Base-by-base conservation (phyloP, 1,140 invertebrate species). In the Dermatophagoides farinae region DNA sequence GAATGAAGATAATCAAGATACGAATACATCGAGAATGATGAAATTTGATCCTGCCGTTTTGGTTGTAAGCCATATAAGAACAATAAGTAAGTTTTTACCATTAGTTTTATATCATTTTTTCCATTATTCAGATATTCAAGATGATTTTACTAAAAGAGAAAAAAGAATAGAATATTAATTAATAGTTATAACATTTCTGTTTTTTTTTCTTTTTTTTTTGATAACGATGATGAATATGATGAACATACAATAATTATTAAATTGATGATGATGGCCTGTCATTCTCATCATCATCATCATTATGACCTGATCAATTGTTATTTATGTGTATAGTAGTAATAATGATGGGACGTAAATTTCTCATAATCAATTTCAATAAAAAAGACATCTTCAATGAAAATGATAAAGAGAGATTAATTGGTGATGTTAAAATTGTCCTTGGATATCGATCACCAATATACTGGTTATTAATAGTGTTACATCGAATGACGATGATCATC, bases 1-100 rank as follows among this genome's bases (percentile, higher is more conserved):
- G 53, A 55, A 55, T 44, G 53, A 55, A 38, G 53, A 55, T 44
- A 55, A 55, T 44, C 53, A 55, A 25, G 53, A 55, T 18, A 12
- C 53, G 14, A 55, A 55, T 38, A 2, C 53, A n/a, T 14, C 11
- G 10, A 39, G 53, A 55, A 55, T 55, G 53, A 55, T 39, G 25
- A 39, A 55, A 38, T 55, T 55, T 12, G 53, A 55, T 55, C 25
- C 53, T 11, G 23, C 53, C 41, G 31, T 55, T 39, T 25, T 11
- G 12, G 53, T 55, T 18, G 31, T 55, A 1, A 55, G 53, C 23
- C 23, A 31, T 55, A 25, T 55, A 40, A 14, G 53, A 44, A 55
- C 53, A 55, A 55, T 23, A 38, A 23, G 53, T 55, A 14, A 55
- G 53, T 44, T 37, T 39, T 14, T 25, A 53, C 23, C 51, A 5